These are phyloP conservation scores for Colaptes auratus DNA, from an alignment of 2,113 vertebrate species.

Conservation along the genomic window DNA sequence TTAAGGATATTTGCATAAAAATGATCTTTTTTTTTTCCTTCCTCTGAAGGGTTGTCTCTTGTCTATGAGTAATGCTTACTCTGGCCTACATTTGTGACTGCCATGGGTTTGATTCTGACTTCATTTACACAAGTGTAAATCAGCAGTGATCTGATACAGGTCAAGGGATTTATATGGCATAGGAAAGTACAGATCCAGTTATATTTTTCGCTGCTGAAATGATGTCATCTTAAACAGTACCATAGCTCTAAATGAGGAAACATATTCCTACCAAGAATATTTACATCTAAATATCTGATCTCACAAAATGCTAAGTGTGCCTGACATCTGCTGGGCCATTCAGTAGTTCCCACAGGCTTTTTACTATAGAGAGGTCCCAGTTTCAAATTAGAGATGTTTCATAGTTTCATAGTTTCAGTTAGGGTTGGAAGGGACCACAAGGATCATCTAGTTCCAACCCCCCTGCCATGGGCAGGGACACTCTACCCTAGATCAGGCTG, in stretches of 20 bases:
- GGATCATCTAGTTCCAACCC: no score
- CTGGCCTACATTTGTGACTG: conserved; percentile 56
- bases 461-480: no score
- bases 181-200: conserved; percentile 59
- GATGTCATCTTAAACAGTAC: conserved; percentile 43
- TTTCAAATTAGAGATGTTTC: not conserved
- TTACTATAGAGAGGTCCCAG: not conserved
- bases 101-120: conserved; percentile 53
- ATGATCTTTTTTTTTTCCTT: conserved; percentile 53
- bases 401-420: no score
- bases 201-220: conserved; percentile 56
- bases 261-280: conserved; percentile 34
- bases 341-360: not conserved
- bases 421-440: no score
- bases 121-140: conserved; percentile 58
- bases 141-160: conserved; percentile 57
- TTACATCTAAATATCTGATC: not conserved
- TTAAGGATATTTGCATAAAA: conserved; percentile 66
- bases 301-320: conserved; percentile 3
- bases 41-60: conserved; percentile 53
- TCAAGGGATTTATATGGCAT: conserved; percentile 51
- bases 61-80: conserved; percentile 62
- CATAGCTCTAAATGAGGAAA: conserved; percentile 39
- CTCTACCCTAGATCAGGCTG: no score
- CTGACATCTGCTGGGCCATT: conserved; percentile 34